Conservation (phyloP, 2,797 vertebrate genomes). For the Lepidocolaptes lacrymiger region DNA sequence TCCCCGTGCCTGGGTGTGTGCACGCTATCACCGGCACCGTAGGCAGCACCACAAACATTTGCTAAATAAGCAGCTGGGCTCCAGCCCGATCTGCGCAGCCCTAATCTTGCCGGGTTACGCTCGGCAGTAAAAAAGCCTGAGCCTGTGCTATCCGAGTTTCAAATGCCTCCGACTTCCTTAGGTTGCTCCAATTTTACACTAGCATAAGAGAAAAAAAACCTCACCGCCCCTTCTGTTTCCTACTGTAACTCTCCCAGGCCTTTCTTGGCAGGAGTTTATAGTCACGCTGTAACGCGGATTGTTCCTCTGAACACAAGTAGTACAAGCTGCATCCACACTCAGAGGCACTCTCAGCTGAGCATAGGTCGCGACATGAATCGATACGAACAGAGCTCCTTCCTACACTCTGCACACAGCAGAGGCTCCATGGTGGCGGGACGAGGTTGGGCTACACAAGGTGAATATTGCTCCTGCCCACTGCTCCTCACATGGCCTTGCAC, state of each 20-base stretch:
- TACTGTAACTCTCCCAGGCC: slow-evolving; percentile 45
- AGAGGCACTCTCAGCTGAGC: background rate
- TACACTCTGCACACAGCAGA: fast-evolving
- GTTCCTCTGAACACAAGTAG: background rate
- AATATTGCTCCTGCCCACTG: background rate
- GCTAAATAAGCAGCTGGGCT: slow-evolving; percentile 47
- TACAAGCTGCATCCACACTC: background rate
- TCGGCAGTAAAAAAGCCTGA: background rate
- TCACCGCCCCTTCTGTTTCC: slow-evolving; percentile 33
- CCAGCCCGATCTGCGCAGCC: background rate
- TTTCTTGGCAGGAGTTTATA: slow-evolving; percentile 31
- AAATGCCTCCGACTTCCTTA: background rate
- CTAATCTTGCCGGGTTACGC: background rate
- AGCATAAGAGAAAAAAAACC: background rate
- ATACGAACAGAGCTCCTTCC: background rate
- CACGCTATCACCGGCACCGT: background rate
- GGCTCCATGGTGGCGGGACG: background rate
- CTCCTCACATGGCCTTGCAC: background rate
- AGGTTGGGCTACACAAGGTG: background rate
- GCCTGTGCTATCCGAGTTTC: background rate
- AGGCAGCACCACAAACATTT: slow-evolving; percentile 42
- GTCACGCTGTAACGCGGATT: background rate
- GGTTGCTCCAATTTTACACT: slow-evolving; percentile 7
- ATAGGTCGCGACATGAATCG: background rate
- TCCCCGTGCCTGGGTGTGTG: slow-evolving; percentile 30